These are phyloP conservation scores for Cyclina sinensis DNA, from an alignment of 1,140 invertebrate species.

Conservation along the genomic window DNA sequence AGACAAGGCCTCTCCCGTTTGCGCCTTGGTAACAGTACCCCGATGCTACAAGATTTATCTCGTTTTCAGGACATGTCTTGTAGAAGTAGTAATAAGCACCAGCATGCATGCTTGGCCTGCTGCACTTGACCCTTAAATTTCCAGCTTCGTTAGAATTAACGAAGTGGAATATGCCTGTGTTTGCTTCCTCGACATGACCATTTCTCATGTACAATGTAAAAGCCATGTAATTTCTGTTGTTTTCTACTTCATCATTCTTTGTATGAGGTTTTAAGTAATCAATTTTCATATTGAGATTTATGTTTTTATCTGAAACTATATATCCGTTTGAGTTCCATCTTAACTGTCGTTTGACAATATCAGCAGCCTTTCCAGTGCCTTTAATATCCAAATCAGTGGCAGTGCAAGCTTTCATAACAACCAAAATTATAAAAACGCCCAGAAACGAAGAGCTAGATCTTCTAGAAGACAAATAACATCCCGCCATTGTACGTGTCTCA, in stretches of 20 bases:
- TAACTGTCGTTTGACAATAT: neutral
- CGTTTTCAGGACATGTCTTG: neutral
- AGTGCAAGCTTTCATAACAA: too few species aligned
- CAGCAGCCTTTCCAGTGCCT: neutral
- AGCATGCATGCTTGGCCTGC: neutral
- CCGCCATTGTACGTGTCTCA: too few species aligned
- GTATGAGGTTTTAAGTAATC: neutral
- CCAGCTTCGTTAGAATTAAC: neutral
- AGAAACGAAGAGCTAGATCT: too few species aligned
- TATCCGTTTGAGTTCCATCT: neutral
- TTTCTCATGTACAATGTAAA: constrained; percentile 27
- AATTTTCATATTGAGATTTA: neutral
- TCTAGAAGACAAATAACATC: too few species aligned
- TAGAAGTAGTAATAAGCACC: constrained; percentile 4
- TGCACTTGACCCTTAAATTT: neutral
- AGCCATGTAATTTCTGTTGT: constrained; percentile 4
- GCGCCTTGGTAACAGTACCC: neutral
- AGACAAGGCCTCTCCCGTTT: neutral
- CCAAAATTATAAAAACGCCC: too few species aligned
- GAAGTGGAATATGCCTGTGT: neutral
- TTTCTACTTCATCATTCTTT: neutral
- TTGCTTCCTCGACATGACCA: neutral
- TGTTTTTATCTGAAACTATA: neutral
- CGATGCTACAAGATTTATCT: neutral
- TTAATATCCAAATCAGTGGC: too few species aligned